These are phyloP conservation scores for Aradophagus sp. DNA, from an alignment of 1,140 invertebrate species.

Conservation along the genomic window DNA sequence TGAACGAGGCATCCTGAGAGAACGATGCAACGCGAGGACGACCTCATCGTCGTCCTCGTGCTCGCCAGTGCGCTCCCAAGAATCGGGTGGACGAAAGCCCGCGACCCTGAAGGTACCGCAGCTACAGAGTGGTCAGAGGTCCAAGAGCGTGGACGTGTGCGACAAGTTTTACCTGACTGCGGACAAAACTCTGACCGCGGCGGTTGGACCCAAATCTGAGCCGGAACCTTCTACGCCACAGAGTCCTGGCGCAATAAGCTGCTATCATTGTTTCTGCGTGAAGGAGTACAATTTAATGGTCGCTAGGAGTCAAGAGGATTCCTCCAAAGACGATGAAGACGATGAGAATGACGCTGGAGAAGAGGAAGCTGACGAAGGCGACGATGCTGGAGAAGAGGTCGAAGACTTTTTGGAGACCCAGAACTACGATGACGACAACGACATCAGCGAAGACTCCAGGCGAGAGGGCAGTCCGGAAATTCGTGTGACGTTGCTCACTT, in stretches of 20 bases:
- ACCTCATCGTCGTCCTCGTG: slow-evolving; percentile 67
- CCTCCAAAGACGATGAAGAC: slow-evolving; percentile 53
- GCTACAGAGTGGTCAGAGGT: slow-evolving; percentile 78
- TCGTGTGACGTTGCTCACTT: slow-evolving; percentile 78
- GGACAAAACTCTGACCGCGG: slow-evolving; percentile 60
- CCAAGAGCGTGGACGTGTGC: slow-evolving; percentile 86
- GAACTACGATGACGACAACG: slow-evolving; percentile 46
- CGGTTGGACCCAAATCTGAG: slow-evolving; percentile 32
- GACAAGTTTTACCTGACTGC: slow-evolving; percentile 78
- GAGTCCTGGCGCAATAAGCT: slow-evolving; percentile 62
- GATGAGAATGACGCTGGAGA: slow-evolving; percentile 28
- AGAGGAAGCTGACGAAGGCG: slow-evolving; percentile 72
- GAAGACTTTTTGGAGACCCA: slow-evolving; percentile 53
- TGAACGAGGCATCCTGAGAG: slow-evolving; percentile 40
- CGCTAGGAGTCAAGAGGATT: slow-evolving; percentile 52
- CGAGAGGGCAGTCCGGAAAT: slow-evolving; percentile 75
- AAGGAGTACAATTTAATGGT: slow-evolving; percentile 67
- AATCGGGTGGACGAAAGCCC: slow-evolving; percentile 63
- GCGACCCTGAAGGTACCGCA: slow-evolving; percentile 79
- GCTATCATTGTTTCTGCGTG: slow-evolving; percentile 73
- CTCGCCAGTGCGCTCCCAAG: slow-evolving; percentile 70
- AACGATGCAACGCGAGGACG: slow-evolving; percentile 20
- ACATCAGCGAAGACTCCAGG: slow-evolving; percentile 64
- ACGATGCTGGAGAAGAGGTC: slow-evolving; percentile 72
- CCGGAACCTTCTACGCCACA: slow-evolving; percentile 56